Evolutionary conservation across 2,113 vertebrate genomes (phyloP), one percentile per base, ranked within the genome.

Genomic region (Phyllostomus discolor): DNA sequence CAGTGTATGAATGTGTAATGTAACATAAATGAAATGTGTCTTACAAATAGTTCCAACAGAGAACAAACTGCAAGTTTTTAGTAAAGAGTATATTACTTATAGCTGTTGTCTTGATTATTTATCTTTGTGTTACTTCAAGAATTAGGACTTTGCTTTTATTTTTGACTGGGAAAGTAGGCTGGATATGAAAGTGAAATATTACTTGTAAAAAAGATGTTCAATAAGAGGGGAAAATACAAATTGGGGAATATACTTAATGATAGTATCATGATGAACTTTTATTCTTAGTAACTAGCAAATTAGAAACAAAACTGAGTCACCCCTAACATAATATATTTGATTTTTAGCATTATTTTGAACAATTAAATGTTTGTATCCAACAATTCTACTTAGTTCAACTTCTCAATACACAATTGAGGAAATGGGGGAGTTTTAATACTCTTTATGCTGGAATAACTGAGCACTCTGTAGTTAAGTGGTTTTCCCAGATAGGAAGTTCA

Each of bases 1-100:
- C 31, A 93, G 78, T 67, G 57, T 46, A 14, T 76, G 38, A 94
- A 75, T n/a, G n/a, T n/a, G n/a, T n/a, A n/a, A n/a, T 94, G 26
- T 59, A 73, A n/a, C 14, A 1, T 64, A 75, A 95, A 83, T 79
- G 16, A 92, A 67, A 80, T 62, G 35, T 89, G 19, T 83, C 90
- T 94, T 82, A 66, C 15, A 91, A 95, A 95, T 82, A 89, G 48
- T 76, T 84, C 70, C 22, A 96, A 52, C 33, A 92, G 41, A 72
- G 76, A 94, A 89, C 41, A 90, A 87, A 82, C 66, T 85, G 70
- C 43, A 62, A 89, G 17, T 20, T 73, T 70, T 94, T 92, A 54
- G 24, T 82, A 66, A 79, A 57, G 11, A 81, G 8, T 50, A 2
- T 92, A 62, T 88, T 94, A 96, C n/a, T 93, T 82, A 75, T 38